Evolutionary conservation across 2,797 vertebrate species (phyloP).

Genomic region (Rhynchonycteris naso): DNA sequence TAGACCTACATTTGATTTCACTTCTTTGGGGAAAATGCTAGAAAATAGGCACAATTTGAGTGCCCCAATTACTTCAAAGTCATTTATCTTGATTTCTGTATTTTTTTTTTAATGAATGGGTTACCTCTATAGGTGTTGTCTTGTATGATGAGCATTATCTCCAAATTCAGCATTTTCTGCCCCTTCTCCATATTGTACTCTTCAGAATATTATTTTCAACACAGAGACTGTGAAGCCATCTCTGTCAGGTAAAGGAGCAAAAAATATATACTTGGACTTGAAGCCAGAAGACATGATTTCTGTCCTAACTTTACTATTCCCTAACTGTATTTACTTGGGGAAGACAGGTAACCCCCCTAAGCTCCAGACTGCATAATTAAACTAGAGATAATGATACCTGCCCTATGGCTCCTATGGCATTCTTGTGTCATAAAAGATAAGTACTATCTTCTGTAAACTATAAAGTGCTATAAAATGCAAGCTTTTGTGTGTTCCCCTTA

Average conservation of each 20-base stretch:
- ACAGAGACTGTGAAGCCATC: background rate
- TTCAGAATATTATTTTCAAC: background rate
- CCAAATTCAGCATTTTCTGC: background rate
- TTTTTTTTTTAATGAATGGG: background rate
- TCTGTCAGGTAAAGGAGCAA: background rate
- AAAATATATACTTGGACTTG: background rate
- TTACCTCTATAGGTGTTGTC: background rate
- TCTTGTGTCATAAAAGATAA: background rate
- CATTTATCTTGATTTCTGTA: background rate
- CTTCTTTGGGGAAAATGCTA: background rate
- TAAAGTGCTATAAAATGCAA: background rate
- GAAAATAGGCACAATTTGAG: background rate
- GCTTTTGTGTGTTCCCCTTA: background rate
- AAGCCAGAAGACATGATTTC: background rate
- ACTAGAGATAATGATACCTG: background rate
- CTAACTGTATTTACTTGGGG: background rate
- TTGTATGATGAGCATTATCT: background rate
- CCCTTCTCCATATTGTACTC: background rate
- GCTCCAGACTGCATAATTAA: background rate
- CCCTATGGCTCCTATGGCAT: background rate
- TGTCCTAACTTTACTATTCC: background rate
- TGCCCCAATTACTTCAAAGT: background rate
- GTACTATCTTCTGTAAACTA: background rate
- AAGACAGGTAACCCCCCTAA: background rate
- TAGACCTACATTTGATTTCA: constrained; percentile 10